Base-by-base conservation (phyloP, 2,888 invertebrate species). In the Teinopalpus imperialis region DNA sequence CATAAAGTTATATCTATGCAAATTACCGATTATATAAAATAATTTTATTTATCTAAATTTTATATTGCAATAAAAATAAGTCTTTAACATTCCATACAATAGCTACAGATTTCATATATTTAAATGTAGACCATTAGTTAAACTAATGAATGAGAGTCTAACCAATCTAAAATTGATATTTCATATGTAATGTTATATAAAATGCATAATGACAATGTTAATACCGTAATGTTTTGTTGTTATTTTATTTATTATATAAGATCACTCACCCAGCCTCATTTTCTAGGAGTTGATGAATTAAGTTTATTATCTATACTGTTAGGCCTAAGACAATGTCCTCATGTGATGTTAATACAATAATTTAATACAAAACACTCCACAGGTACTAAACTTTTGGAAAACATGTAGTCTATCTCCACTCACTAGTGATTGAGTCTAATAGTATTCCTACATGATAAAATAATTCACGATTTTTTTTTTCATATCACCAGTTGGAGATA, bases 71-170 rank as follows among this genome's bases (percentile, higher is more conserved):
- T 69, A 72, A 76, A 72, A 75, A 75, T 69, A 75, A 70, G 69
- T 74, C 66, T 70, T 71, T 61, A 79, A 78, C 72, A 74, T 71
- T 78, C 68, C 70, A 78, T 23, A 37, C 3, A 24, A 27, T 30
- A 27, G 9, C 16, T 34, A 32, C 23, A 29, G 29, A 21, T 34
- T 16, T 27, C 8, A 36, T 31, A 4, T 16, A 31, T 7, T 64
- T 63, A 66, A 73, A 66, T 66, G 59, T 68, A 66, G 70, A 72
- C 56, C 74, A 81, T 80, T 78, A 78, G 75, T 81, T 69, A 68
- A 45, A 81, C 77, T 79, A 81, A 80, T 77, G 32, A 39, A 40
- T 29, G 77, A 57, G 55, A 62, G 65, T 63, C 66, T 65, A 64
- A 61, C 59, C 60, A 61, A 68, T 59, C 63, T 69, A 72, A 32